Evolutionary conservation across 2,888 invertebrate genomes (phyloP).

Genomic region (Agonopterix heracliana): DNA sequence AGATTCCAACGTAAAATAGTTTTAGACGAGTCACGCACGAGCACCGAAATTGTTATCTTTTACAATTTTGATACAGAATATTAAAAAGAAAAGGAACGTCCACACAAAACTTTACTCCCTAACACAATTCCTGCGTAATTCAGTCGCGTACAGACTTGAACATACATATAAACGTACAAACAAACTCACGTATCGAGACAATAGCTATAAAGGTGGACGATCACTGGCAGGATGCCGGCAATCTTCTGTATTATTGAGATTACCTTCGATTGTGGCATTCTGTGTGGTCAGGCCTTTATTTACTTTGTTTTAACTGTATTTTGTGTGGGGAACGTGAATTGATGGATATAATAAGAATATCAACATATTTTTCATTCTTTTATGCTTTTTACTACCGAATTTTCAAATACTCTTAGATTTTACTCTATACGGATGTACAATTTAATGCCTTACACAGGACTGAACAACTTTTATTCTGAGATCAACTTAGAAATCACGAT

Average conservation of each 20-base stretch:
- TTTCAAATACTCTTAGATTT: too few species aligned
- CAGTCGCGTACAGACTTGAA: conserved; percentile 34
- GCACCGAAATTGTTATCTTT: too few species aligned
- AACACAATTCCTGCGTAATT: conserved; percentile 49
- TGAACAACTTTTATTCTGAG: too few species aligned
- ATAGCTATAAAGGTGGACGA: conserved; percentile 13
- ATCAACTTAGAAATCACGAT: too few species aligned
- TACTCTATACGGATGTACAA: too few species aligned
- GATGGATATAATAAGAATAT: neutral
- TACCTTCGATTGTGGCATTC: conserved; percentile 21
- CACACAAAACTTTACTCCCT: conserved; percentile 22
- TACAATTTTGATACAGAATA: too few species aligned
- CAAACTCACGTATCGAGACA: conserved; percentile 15
- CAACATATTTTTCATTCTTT: neutral
- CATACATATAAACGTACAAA: conserved; percentile 34
- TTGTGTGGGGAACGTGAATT: neutral
- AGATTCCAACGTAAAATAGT: too few species aligned
- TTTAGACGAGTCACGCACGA: too few species aligned
- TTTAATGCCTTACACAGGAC: too few species aligned
- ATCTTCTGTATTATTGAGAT: conserved; percentile 30
- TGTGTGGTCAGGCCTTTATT: conserved; percentile 14
- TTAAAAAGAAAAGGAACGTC: conserved; percentile 16
- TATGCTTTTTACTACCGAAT: too few species aligned
- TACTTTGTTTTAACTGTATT: neutral
- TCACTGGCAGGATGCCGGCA: conserved; percentile 28